These are phyloP conservation scores for Astyanax mexicanus DNA, from an alignment of 2,797 vertebrate genomes.

Conservation along the genomic window DNA sequence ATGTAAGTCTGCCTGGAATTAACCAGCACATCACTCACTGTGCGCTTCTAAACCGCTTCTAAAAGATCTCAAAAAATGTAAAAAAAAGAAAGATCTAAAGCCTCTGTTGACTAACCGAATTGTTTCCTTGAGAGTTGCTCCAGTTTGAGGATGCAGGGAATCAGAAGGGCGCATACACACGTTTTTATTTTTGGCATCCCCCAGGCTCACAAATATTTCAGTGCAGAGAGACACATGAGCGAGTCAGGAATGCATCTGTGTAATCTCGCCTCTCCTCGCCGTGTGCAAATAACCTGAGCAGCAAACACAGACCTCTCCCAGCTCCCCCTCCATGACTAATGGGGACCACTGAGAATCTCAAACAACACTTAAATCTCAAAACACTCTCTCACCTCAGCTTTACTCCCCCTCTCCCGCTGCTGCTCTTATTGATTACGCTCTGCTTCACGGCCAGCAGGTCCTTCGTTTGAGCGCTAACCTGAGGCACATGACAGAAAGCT, in stretches of 20 bases:
- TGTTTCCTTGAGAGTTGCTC: background rate
- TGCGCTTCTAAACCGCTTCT: background rate
- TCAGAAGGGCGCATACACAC: background rate
- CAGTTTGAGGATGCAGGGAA: background rate
- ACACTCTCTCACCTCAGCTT: background rate
- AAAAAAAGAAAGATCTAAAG: background rate
- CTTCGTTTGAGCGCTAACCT: background rate
- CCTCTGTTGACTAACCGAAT: background rate
- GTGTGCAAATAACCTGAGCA: background rate
- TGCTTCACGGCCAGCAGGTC: background rate
- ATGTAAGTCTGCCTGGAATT: background rate
- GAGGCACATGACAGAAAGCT: background rate
- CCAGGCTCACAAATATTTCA: background rate
- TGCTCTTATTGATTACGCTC: background rate
- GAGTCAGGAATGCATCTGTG: background rate
- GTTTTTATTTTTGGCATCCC: conserved; percentile 2
- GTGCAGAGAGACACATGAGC: background rate
- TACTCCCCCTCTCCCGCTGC: background rate
- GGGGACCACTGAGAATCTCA: background rate
- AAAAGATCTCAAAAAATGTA: no score
- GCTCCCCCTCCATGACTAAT: conserved; percentile 11
- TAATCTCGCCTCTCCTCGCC: background rate
- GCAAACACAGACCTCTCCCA: background rate
- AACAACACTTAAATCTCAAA: background rate
- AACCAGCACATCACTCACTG: background rate